A percentile compares a stretch with the other conserved stretches of the same genome.
These are phyloP conservation scores for Cotesia vestalis DNA, from an alignment of 1,140 invertebrate genomes.

Conservation along the genomic window DNA sequence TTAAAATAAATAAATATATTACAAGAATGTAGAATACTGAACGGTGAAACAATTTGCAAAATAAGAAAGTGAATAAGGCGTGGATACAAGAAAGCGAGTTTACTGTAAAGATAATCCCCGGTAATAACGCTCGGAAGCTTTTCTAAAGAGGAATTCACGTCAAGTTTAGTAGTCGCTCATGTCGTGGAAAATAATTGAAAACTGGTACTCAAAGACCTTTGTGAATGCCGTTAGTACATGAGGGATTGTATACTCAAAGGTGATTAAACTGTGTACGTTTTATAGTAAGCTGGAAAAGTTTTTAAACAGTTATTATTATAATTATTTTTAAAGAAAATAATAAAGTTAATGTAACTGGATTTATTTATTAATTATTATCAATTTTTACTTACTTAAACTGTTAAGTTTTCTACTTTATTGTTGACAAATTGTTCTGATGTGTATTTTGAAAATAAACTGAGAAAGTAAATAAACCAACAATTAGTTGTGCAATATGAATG, in stretches of 20 bases:
- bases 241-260: conserved; percentile 12
- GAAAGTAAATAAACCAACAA: too few relatives aligned
- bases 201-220: conserved; percentile 28
- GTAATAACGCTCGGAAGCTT: conserved; percentile 29
- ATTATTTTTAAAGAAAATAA: not conserved
- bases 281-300: not conserved
- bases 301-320: not conserved
- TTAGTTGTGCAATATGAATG: not conserved
- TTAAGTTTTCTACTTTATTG: not conserved
- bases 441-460: too few relatives aligned
- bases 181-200: conserved; percentile 35
- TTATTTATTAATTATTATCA: too few relatives aligned
- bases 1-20: not conserved
- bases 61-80: not conserved
- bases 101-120: conserved; percentile 21
- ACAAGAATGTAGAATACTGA: not conserved
- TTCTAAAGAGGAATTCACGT: conserved; percentile 24
- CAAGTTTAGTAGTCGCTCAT: conserved; percentile 26
- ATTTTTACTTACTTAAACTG: too few relatives aligned
- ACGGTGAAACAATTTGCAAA: not conserved
- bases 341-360: not conserved
- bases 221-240: conserved; percentile 20
- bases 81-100: conserved; percentile 10
- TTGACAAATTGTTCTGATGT: not conserved
- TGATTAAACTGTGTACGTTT: conserved; percentile 12